A percentile compares a stretch with the other conserved stretches of the same genome.
Conservation (phyloP, 2,113 vertebrate species). For the Triplophysa tibetana region DNA sequence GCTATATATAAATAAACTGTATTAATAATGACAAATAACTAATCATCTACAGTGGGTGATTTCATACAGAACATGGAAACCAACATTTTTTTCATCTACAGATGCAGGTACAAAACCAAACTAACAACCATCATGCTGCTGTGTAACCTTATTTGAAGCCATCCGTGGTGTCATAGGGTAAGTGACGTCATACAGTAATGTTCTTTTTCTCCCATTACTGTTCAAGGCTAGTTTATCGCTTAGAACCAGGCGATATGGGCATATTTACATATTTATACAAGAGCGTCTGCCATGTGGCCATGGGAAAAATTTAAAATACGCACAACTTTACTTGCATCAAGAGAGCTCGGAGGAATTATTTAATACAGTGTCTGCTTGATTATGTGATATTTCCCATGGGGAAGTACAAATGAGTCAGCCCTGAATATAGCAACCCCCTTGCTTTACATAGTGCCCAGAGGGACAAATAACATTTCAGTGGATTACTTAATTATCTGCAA, state of each 20-base stretch:
- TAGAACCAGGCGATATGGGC: too few species aligned
- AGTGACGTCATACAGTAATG: too few species aligned
- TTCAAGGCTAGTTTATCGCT: background rate
- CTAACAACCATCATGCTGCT: too few species aligned
- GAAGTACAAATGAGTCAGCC: slow-evolving; percentile 65
- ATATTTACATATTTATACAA: background rate
- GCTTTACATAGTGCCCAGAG: slow-evolving; percentile 61
- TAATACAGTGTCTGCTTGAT: slow-evolving; percentile 62
- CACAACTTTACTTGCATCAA: slow-evolving; percentile 35
- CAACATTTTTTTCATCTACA: too few species aligned
- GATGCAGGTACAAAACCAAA: too few species aligned
- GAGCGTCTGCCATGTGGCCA: background rate
- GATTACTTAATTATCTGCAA: slow-evolving; percentile 81
- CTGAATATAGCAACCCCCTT: slow-evolving; percentile 65
- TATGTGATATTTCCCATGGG: slow-evolving; percentile 58
- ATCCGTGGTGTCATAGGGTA: too few species aligned
- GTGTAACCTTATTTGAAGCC: too few species aligned
- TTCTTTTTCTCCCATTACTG: background rate
- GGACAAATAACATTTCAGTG: slow-evolving; percentile 72
- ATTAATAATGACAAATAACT: too few species aligned
- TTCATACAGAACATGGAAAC: too few species aligned
- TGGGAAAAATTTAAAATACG: background rate
- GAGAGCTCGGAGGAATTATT: slow-evolving; percentile 61
- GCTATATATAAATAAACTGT: too few species aligned
- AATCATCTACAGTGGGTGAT: too few species aligned